Percentiles rank a stretch among this genome's conserved stretches.
Conservation (phyloP, 2,113 vertebrate species). For the Hylia prasina region DNA sequence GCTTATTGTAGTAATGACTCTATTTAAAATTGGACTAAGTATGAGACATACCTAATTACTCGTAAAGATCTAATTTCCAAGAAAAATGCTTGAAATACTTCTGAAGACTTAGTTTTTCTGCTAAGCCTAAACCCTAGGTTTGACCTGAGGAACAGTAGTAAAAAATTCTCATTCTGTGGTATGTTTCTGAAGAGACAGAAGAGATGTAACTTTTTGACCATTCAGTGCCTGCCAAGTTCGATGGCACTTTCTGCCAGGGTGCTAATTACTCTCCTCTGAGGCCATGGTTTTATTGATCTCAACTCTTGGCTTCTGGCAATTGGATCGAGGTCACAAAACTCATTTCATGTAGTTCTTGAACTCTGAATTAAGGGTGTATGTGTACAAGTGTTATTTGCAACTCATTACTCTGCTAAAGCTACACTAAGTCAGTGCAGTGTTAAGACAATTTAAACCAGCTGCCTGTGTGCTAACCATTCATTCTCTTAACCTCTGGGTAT, state of each 20-base stretch:
- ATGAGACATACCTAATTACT: background rate
- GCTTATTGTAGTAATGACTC: background rate
- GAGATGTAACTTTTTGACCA: background rate
- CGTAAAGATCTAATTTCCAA: background rate
- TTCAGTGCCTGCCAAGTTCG: background rate
- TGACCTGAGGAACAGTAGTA: accelerated
- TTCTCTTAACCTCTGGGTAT: background rate
- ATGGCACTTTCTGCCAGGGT: background rate
- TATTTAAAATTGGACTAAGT: background rate
- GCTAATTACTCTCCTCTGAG: background rate
- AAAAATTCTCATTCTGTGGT: background rate
- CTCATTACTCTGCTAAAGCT: background rate
- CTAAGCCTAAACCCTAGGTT: background rate
- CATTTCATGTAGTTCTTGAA: slow-evolving; percentile 4
- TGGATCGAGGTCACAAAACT: background rate
- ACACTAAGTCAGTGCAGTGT: background rate
- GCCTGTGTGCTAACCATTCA: background rate
- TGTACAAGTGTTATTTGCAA: background rate
- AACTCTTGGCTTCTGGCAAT: background rate
- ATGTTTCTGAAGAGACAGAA: background rate
- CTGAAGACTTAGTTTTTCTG: background rate
- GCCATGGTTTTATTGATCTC: background rate
- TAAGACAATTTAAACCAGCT: background rate
- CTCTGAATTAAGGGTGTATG: background rate
- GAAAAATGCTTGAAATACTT: background rate